Base-by-base conservation (phyloP, 2,888 invertebrate species). In the Halictus ligatus region DNA sequence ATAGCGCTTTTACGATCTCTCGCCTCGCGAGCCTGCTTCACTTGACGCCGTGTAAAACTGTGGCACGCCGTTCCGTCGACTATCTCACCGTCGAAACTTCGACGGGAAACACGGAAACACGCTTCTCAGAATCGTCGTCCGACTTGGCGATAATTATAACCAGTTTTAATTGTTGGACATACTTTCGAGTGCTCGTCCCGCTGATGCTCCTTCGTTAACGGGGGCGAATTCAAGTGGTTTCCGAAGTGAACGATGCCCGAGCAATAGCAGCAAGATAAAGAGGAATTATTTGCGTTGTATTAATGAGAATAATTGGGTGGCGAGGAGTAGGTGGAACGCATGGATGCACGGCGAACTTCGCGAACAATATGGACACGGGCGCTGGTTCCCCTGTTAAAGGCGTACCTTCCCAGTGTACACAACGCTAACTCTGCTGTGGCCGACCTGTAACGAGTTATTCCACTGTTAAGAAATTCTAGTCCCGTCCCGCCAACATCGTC, bases 381-480 rank as follows among this genome's bases (percentile, higher is more conserved):
- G 21, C 29, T 54, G 25, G 73, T 77, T 83, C 58, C 10, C 29
- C 48, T 69, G 73, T 77, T 43, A 54, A 75, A 25, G 72, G 54
- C 54, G 54, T 40, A 50, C 54, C 71, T 64, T 78, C 64, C 71
- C 83, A 73, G 64, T 78, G 75, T 82, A 84, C 76, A 82, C 73
- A 76, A 15, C 5, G 75, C 21, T 77, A 77, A 82, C 82, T 77
- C 64, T 73, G 54, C 35, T 58, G 84, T 40, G 84, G 84, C 75
- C 75, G 78, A 64, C 84, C 78, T 75, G 71, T 84, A 78, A 83
- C 84, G 78, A 72, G 84, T 83, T 78, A 78, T 78, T 78, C 84
- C 64, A 82, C 84, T 75, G 78, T 75, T 71, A 35, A 67, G 78
- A 75, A 18, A 84, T 85, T 84, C 84, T 21, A 73, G 78, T 75